Evolutionary conservation across 2,113 vertebrate species (phyloP), one percentile per base, ranked within the genome.

Genomic region (Telmatochromis sp.): DNA sequence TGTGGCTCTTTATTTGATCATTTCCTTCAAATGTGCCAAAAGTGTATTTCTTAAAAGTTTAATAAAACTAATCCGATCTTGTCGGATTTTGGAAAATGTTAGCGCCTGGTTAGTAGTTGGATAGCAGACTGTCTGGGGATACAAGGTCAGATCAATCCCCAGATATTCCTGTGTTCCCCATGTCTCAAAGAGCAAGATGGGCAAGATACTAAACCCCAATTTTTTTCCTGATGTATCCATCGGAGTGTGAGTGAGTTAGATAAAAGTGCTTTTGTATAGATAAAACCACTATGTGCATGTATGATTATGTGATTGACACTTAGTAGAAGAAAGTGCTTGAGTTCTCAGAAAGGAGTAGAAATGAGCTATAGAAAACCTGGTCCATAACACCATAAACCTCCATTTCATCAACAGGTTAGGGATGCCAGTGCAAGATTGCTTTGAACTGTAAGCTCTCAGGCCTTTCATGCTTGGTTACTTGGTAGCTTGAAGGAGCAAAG

Each of bases 391-490:
- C 19, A 54, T 82, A 85, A 86, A 47, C 23, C 68, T 19, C 21
- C 7, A 9, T 10, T 90, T 84, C 51, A 51, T 91, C 85, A 71
- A 75, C 80, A 92, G 87, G 79, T 45, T 84, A 17, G 75, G 81
- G 85, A 84, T 83, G 58, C 82, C 47, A 35, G 47, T 53, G 63
- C 63, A 33, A 12, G 85, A 51, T 60, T n/a, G 86, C 11, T 81
- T 89, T 71, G 17, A 86, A 90, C 50, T 91, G 82, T 85, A 28
- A 82, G 89, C 80, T 89, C 88, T 53, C 42, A 23, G 82, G 88
- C 83, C 87, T 92, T 94, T 93, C 92, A 93, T 88, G 88, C 85
- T 85, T 33, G 81, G 85, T 86, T 89, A 87, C 89, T 91, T 83
- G 89, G 89, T 82, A 84, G 85, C 87, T 93, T 26, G 81, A 71